Evolutionary conservation across 1,140 invertebrate species (phyloP).

Genomic region (Drosophila pectinifera): DNA sequence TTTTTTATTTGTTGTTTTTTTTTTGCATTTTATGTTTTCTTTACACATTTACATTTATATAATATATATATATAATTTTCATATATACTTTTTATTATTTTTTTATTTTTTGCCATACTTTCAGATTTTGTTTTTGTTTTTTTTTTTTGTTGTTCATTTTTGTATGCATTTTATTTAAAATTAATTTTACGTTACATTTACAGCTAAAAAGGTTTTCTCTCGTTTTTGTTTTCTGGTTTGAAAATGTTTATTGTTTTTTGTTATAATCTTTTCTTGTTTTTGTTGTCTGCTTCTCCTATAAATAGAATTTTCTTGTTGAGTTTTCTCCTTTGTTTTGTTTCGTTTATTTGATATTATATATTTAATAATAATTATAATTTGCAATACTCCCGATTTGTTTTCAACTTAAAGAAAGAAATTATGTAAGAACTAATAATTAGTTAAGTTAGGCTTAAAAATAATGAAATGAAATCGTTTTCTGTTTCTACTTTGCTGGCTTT

Average conservation of each 20-base stretch:
- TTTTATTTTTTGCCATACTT: slow-evolving; percentile 38
- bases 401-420: slow-evolving; percentile 59
- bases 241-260: slow-evolving; percentile 39
- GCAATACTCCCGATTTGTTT: slow-evolving; percentile 79
- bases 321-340: slow-evolving; percentile 39
- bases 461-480: slow-evolving; percentile 72
- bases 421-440: slow-evolving; percentile 50
- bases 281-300: slow-evolving; percentile 62
- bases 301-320: slow-evolving; percentile 42
- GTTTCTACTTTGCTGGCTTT: slow-evolving; percentile 38
- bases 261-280: slow-evolving; percentile 47
- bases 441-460: slow-evolving; percentile 65
- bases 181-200: slow-evolving; percentile 78
- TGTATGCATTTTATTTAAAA: slow-evolving; percentile 65
- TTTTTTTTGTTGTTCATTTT: slow-evolving; percentile 18
- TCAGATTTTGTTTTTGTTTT: slow-evolving; percentile 37
- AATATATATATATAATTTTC: slow-evolving; percentile 60
- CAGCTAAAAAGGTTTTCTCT: slow-evolving; percentile 68
- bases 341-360: slow-evolving; percentile 25
- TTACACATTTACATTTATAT: slow-evolving; percentile 76
- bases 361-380: slow-evolving; percentile 62
- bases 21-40: slow-evolving; percentile 70
- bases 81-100: slow-evolving; percentile 59
- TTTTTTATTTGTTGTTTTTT: slow-evolving; percentile 62
- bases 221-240: slow-evolving; percentile 37